A percentile compares a stretch with the other conserved stretches of the same genome.
These are phyloP conservation scores for Trichopoda pennipes DNA, from an alignment of 2,888 invertebrate species.

Conservation along the genomic window DNA sequence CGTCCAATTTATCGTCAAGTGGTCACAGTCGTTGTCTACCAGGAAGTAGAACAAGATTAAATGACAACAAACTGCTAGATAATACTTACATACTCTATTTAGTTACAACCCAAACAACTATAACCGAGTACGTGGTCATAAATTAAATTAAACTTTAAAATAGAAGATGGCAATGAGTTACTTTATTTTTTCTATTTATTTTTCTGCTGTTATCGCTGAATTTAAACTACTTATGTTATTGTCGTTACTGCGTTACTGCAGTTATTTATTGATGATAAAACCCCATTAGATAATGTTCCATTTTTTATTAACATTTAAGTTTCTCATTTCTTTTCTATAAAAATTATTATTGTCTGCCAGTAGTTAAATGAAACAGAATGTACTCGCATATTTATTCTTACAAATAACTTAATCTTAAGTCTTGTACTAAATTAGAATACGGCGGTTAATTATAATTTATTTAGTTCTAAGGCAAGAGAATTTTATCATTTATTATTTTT, in stretches of 20 bases:
- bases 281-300: constrained; percentile 49
- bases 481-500: not conserved
- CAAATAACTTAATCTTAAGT: constrained; percentile 26
- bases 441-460: constrained; percentile 1
- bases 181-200: constrained; percentile 40
- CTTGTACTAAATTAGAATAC: no score
- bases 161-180: constrained; percentile 67
- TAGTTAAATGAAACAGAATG: constrained; percentile 39
- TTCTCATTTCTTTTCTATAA: not conserved
- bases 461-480: not conserved
- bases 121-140: constrained; percentile 39
- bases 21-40: constrained; percentile 56
- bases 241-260: constrained; percentile 22
- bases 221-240: not conserved
- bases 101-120: constrained; percentile 29
- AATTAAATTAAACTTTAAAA: constrained; percentile 67
- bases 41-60: constrained; percentile 68
- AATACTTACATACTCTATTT: constrained; percentile 10
- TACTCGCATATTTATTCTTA: not conserved
- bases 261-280: constrained; percentile 48
- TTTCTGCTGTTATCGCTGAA: not conserved
- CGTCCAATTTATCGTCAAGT: constrained; percentile 55
- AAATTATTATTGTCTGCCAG: constrained; percentile 7
- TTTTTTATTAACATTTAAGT: constrained; percentile 36
- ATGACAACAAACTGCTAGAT: constrained; percentile 56